Base-by-base conservation (phyloP, 2,888 invertebrate species). In the Hypolimnas misippus region DNA sequence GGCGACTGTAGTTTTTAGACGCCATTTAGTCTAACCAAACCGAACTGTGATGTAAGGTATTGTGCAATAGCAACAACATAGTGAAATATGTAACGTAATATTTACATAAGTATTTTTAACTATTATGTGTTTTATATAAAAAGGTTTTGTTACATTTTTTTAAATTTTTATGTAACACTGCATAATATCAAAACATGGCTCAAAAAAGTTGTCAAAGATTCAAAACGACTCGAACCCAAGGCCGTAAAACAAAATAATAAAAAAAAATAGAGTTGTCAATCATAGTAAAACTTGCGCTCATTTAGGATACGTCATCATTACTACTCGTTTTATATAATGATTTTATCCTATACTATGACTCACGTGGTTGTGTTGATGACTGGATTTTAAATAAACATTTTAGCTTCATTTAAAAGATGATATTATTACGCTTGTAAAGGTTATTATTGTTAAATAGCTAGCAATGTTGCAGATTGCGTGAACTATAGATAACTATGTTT, bases 401-500 rank as follows among this genome's bases (percentile, higher is more conserved):
- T 38, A 38, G n/a, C 8, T 2, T 12, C 10, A 8, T 33, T 4
- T 33, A 33, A 7, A 33, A 10, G 46, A 38, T 5, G 38, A 52
- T 21, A 19, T 52, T 52, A 52, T 58, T 33, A 16, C 51, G 19
- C 10, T 31, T 21, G 21, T 40, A 51, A 42, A 33, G 8, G 51
- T 49, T 29, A 46, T 44, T 52, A 21, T 58, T 44, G 19, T 53
- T 40, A 44, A 60, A 53, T 54, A 60, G 53, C 25, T 38, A 19
- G 59, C 53, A 60, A 60, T 19, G 17, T 19, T 42, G 17, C 2
- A 42, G 19, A 29, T 60, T 60, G 38, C 38, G 35, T 35, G 19
- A 38, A 53, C 44, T 44, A 35, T n/a, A 25, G 59, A 60, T 60
- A 60, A 38, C 46, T 49, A 49, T 60, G 46, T 54, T 60, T 53